phyloP scores from a whole-genome alignment of 1,140 invertebrate genomes.

The Schlechtendalia chinensis region DNA sequence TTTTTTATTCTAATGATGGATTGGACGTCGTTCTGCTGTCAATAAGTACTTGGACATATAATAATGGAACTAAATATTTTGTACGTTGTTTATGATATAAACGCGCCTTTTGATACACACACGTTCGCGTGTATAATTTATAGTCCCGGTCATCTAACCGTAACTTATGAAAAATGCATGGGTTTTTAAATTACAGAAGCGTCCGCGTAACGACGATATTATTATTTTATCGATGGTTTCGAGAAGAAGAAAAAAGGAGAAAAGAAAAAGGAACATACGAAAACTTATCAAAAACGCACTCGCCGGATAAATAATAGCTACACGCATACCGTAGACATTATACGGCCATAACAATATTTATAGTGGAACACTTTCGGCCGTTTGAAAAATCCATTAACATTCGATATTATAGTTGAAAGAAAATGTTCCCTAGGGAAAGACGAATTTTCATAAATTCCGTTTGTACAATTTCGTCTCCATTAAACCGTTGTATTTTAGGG shows the following conservation, averaged over 20 bases:
- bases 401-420: background rate
- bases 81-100: conserved; percentile 13
- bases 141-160: conserved; percentile 14
- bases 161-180: conserved; percentile 45
- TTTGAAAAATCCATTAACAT: background rate
- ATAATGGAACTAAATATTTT: background rate
- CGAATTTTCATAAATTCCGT: no score
- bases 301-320: conserved; percentile 9
- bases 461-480: background rate
- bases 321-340: background rate
- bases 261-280: conserved; percentile 23
- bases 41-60: no score
- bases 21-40: no score
- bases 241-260: background rate
- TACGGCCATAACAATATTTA: conserved; percentile 13
- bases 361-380: background rate
- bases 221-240: conserved; percentile 27
- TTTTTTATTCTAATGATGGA: no score
- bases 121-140: conserved; percentile 16
- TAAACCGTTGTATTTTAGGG: background rate
- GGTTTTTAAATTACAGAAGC: conserved; percentile 20
- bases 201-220: conserved; percentile 15
- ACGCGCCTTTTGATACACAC: conserved; percentile 12
- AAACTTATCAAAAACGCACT: conserved; percentile 26
- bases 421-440: background rate